Base-by-base conservation (phyloP, 2,113 vertebrate species). In the Natator depressus region DNA sequence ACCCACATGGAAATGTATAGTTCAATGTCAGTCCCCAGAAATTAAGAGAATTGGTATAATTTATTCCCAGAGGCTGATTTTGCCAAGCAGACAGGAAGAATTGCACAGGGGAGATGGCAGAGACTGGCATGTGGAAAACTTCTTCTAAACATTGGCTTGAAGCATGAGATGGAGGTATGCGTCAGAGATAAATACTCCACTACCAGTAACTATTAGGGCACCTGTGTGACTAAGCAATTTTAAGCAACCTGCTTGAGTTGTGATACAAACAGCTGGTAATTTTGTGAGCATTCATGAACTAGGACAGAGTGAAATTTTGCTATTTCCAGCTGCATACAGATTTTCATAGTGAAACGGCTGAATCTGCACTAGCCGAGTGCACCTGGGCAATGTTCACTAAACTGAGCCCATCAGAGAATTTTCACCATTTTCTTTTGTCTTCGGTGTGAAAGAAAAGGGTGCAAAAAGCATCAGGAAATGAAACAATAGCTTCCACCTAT, bases 171-270 rank as follows among this genome's bases (percentile, higher is more conserved):
- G 79, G 72, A 86, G 29, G 69, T 78, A 22, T 29, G n/a, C 42
- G 27, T 27, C 4, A 35, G 62, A 89, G 65, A 5, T 4, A 8
- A 0, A 22, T 50, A 19, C 5, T 57, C 24, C 24, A 25, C 8
- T 0, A 0, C 54, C 53, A 86, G 54, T 31, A 16, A 4, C 55
- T 29, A 35, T 10, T 27, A 25, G 46, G 53, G 13, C 79, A 57
- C 4, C 1, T 0, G 22, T 16, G 80, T 1, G 62, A 5, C 1
- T 0, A 11, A 38, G 31, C 1, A 29, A 25, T n/a, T 59, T 72
- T 84, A 83, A 84, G 72, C 13, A 47, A 53, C 24, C 25, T 8
- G 22, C 16, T 72, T 12, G 10, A 8, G 0, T 57, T 1, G 0
- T 24, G 54, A 7, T 7, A 50, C 38, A 78, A 20, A 35, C 11